Evolutionary conservation across 1,140 invertebrate genomes (phyloP).

Genomic region (Drosophila murphyi): DNA sequence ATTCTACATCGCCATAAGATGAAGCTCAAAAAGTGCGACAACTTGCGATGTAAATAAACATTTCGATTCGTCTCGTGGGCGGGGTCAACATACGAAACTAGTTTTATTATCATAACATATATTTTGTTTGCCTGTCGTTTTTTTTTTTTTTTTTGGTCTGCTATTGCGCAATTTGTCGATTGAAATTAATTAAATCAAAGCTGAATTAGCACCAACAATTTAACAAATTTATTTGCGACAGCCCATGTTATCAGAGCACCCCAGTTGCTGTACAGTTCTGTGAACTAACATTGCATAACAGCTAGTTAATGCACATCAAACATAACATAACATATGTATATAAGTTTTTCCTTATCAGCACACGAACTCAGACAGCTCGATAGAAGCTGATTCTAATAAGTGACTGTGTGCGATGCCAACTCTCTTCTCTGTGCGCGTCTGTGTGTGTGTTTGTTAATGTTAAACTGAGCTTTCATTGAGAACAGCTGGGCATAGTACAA

Average conservation of each 20-base stretch:
- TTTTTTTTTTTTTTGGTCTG: neutral
- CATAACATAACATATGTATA: slow-evolving; percentile 23
- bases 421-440: neutral
- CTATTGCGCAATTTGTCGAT: slow-evolving; percentile 47
- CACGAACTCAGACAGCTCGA: slow-evolving; percentile 11
- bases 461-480: slow-evolving; percentile 60
- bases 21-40: slow-evolving; percentile 6
- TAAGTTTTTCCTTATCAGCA: slow-evolving; percentile 56
- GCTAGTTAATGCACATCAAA: slow-evolving; percentile 24
- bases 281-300: slow-evolving; percentile 39
- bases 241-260: slow-evolving; percentile 13
- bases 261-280: slow-evolving; percentile 16
- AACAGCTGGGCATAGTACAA: slow-evolving; percentile 45
- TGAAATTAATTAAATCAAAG: slow-evolving; percentile 52
- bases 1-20: neutral
- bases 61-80: slow-evolving; percentile 13
- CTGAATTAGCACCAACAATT: slow-evolving; percentile 33
- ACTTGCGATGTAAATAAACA: slow-evolving; percentile 8
- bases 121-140: neutral
- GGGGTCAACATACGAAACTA: slow-evolving; percentile 14
- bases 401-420: neutral
- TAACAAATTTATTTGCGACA: slow-evolving; percentile 21
- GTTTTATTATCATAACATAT: slow-evolving; percentile 32
- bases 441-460: neutral
- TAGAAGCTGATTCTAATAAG: slow-evolving; percentile 33